phyloP scores from a whole-genome alignment of 2,888 invertebrate species.

The Noctua fimbriata region DNA sequence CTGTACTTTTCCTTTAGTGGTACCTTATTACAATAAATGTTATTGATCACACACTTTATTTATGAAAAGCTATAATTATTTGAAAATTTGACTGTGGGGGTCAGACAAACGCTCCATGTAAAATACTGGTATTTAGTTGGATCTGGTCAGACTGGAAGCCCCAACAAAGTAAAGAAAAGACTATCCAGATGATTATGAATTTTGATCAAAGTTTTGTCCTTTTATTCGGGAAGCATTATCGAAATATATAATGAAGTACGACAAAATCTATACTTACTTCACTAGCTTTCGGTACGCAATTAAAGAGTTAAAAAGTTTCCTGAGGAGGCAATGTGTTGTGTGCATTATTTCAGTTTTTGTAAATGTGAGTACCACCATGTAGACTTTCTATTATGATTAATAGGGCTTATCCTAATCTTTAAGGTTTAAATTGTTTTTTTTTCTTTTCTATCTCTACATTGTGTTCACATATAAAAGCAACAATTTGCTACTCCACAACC shows the following conservation, averaged over 20 bases:
- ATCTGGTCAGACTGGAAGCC: not conserved
- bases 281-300: not conserved
- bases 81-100: not conserved
- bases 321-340: not conserved
- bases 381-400: no score
- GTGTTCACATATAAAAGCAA: no score
- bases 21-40: not conserved
- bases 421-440: no score
- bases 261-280: not conserved
- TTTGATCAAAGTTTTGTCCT: not conserved
- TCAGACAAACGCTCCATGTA: not conserved
- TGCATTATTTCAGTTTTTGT: no score
- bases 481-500: no score
- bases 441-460: no score
- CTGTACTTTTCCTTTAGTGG: not conserved
- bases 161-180: not conserved
- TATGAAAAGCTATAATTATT: not conserved
- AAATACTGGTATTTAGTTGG: not conserved
- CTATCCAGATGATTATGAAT: not conserved
- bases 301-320: not conserved
- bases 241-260: not conserved
- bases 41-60: not conserved
- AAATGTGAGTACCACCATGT: no score
- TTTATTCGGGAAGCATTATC: not conserved
- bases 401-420: no score